Evolutionary conservation across 2,888 invertebrate genomes (phyloP).

Genomic region (Tupiocoris notatus): DNA sequence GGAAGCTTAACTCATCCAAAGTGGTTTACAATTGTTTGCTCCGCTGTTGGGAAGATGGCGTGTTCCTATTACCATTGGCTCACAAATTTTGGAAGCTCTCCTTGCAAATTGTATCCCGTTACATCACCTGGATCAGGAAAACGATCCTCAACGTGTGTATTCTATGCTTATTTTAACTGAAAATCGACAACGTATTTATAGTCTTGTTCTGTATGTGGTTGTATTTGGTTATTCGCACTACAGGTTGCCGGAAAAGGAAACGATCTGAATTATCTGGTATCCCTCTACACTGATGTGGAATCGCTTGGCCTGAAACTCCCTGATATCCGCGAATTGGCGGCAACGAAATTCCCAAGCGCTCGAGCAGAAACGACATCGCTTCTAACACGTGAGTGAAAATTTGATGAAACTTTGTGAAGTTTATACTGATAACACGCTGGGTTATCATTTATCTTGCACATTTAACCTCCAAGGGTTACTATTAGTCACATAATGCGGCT

Average conservation of each 20-base stretch:
- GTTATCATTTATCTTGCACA: too few relatives aligned
- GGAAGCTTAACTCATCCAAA: constrained; percentile 54
- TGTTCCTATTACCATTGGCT: constrained; percentile 74
- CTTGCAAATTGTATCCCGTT: constrained; percentile 77
- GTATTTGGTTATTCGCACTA: constrained; percentile 28
- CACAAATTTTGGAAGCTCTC: constrained; percentile 86
- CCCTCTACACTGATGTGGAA: constrained; percentile 55
- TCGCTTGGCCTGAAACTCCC: constrained; percentile 52
- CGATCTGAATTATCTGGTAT: constrained; percentile 51
- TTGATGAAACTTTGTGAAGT: too few relatives aligned
- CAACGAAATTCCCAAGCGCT: constrained; percentile 32
- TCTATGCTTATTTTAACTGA: too few relatives aligned
- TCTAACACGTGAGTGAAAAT: constrained; percentile 44
- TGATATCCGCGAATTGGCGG: constrained; percentile 34
- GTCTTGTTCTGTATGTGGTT: too few relatives aligned
- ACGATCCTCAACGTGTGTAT: constrained; percentile 23
- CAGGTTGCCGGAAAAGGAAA: constrained; percentile 19
- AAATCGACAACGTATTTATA: too few relatives aligned
- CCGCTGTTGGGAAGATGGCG: constrained; percentile 73
- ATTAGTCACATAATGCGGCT: not conserved
- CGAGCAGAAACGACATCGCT: constrained; percentile 37
- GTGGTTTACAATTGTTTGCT: constrained; percentile 59
- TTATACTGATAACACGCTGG: not conserved
- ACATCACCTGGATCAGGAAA: constrained; percentile 64
- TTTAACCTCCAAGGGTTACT: not conserved